These are phyloP conservation scores for Aleiodes sp. DNA, from an alignment of 1,140 invertebrate genomes.

Conservation along the genomic window DNA sequence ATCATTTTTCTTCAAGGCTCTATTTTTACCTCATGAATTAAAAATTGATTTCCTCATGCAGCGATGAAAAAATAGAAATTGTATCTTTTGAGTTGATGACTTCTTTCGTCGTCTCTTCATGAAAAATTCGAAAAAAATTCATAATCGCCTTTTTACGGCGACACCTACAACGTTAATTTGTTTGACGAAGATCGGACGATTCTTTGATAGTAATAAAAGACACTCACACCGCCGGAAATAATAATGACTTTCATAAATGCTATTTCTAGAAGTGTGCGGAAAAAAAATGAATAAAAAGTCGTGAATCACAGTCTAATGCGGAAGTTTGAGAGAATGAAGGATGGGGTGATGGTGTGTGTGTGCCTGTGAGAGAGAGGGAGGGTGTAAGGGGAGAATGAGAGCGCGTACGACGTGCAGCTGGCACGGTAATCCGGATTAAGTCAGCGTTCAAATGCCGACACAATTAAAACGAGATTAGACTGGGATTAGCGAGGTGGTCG, in stretches of 20 bases:
- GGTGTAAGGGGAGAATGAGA: neutral
- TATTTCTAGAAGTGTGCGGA: neutral
- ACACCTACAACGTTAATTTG: too few relatives aligned
- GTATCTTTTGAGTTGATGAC: too few relatives aligned
- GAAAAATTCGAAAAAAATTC: too few relatives aligned
- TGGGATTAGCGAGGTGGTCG: constrained; percentile 37
- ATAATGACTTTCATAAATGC: neutral
- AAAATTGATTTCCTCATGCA: too few relatives aligned
- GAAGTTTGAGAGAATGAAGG: constrained; percentile 6
- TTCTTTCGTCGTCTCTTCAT: too few relatives aligned
- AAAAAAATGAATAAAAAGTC: neutral
- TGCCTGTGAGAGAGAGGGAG: neutral
- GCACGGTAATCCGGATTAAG: constrained; percentile 51
- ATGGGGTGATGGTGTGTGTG: neutral
- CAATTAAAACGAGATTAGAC: constrained; percentile 58
- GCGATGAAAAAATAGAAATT: too few relatives aligned
- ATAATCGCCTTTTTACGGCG: too few relatives aligned
- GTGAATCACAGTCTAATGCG: constrained; percentile 1
- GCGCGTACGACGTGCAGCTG: constrained; percentile 34
- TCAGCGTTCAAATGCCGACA: constrained; percentile 51
- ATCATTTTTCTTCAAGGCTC: too few relatives aligned
- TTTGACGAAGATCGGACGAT: too few relatives aligned
- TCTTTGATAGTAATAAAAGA: too few relatives aligned
- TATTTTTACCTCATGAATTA: too few relatives aligned
- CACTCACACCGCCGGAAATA: too few relatives aligned